phyloP scores from a whole-genome alignment of 2,113 vertebrate species.

The Chionodraco myersi region DNA sequence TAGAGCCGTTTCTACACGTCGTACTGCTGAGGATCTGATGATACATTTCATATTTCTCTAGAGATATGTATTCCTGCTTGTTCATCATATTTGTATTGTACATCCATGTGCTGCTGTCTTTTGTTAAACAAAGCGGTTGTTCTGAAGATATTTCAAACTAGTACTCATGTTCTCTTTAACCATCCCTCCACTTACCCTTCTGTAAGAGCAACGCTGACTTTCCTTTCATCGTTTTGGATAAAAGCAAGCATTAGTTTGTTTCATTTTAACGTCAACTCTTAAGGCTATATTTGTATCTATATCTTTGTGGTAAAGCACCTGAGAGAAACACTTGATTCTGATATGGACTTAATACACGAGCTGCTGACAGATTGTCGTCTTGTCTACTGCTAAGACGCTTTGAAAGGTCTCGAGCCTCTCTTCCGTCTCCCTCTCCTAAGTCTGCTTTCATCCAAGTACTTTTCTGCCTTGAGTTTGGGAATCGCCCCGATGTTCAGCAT shows the following conservation, averaged over 20 bases:
- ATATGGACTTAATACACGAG: neutral
- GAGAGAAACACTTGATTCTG: neutral
- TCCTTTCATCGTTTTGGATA: neutral
- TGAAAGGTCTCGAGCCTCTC: neutral
- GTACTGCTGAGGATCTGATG: too few relatives aligned
- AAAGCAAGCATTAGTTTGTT: neutral
- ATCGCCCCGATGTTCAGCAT: neutral
- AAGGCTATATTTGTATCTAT: neutral
- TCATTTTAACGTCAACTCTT: neutral
- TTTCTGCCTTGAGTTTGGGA: neutral
- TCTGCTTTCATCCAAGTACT: neutral
- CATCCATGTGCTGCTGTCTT: neutral
- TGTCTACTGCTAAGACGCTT: neutral
- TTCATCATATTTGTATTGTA: neutral
- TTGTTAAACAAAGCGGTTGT: neutral
- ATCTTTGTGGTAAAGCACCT: neutral
- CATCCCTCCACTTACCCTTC: neutral
- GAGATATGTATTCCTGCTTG: neutral
- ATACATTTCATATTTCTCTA: too few relatives aligned
- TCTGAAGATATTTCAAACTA: neutral
- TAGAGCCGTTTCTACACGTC: neutral
- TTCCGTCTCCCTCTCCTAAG: neutral
- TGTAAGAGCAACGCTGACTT: neutral
- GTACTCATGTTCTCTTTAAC: neutral
- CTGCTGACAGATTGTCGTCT: neutral